Evolutionary conservation across 2,888 invertebrate species (phyloP), one percentile per base, ranked within the genome.

Genomic region (Cremastinae sp.): DNA sequence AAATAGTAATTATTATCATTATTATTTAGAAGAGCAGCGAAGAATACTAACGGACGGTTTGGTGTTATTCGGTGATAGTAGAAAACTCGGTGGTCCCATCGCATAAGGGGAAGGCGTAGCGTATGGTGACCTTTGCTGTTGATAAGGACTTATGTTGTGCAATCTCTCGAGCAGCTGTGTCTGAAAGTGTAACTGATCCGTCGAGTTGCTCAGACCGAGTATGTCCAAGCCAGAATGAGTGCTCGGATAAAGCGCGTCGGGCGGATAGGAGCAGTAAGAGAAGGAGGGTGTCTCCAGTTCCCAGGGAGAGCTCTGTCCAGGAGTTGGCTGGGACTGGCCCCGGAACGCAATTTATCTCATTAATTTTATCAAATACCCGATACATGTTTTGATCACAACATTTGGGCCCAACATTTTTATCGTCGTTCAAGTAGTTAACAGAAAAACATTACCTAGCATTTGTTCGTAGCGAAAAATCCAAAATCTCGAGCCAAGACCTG

Each of bases 111-210:
- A 85, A 0, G 88, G 87, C 10, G 87, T 87, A 0, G 85, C 82
- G 59, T 87, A 88, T 2, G 87, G 87, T 37, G 87, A 87, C 74
- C 87, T 82, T 69, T 87, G 88, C 0, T 83, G 80, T 70, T 86
- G 87, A 81, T 91, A 91, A 0, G 90, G 90, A 75, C 90, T 90
- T 47, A 92, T 85, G 62, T 90, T 89, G 84, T 92, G 92, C 65
- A 92, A 83, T 75, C 91, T 88, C 81, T 92, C 92, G 51, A 92
- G 82, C 8, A 92, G 87, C 79, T 92, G 92, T 5, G 90, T 85
- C 81, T 92, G 92, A 78, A 90, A 90, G 74, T 87, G 85, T 68
- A 89, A 77, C 79, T 90, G 90, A 79, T 90, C 88, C 75, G 84
- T 83, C 71, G 84, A 82, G 65, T 66, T 81, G 78, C 78, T 80